A percentile compares a stretch with the other conserved stretches of the same genome.
Evolutionary conservation across 2,797 vertebrate genomes (phyloP).

Genomic region (Falco novaeseelandiae): DNA sequence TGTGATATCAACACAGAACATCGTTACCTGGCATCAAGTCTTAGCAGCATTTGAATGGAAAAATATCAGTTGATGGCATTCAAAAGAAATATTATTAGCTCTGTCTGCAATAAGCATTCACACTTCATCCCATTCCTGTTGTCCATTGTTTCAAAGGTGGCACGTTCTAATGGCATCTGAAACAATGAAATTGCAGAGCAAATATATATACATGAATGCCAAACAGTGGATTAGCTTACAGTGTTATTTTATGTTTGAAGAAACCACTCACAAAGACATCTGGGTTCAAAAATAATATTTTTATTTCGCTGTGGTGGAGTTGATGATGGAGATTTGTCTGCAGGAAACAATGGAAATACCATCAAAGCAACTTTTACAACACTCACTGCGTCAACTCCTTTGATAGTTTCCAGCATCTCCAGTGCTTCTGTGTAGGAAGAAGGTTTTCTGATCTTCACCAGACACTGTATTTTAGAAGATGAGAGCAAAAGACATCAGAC

Average conservation of each 20-base stretch:
- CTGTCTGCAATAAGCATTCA: constrained; percentile 58
- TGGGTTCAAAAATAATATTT: constrained; percentile 19
- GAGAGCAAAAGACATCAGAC: constrained; percentile 14
- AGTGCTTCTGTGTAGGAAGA: constrained; percentile 46
- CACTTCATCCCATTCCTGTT: constrained; percentile 46
- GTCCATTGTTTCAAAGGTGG: constrained; percentile 68
- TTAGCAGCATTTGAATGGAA: background rate
- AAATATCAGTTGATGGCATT: constrained; percentile 68
- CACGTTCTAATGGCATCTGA: constrained; percentile 54
- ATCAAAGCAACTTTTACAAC: constrained; percentile 13
- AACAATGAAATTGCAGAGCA: constrained; percentile 67
- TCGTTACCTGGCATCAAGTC: constrained; percentile 3
- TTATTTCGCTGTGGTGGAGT: constrained; percentile 58
- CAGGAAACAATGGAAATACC: constrained; percentile 47
- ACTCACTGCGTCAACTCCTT: background rate
- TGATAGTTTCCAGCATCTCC: constrained; percentile 32
- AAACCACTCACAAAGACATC: background rate
- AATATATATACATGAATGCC: constrained; percentile 61
- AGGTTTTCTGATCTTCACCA: constrained; percentile 31
- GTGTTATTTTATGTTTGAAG: constrained; percentile 45
- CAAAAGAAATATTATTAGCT: constrained; percentile 62
- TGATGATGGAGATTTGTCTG: constrained; percentile 66
- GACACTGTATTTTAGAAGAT: constrained; percentile 23
- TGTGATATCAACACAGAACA: background rate
- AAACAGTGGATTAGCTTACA: constrained; percentile 1